Evolutionary conservation across 2,888 invertebrate genomes (phyloP), one percentile per base, ranked within the genome.

Genomic region (Tetrapedia diversipes): DNA sequence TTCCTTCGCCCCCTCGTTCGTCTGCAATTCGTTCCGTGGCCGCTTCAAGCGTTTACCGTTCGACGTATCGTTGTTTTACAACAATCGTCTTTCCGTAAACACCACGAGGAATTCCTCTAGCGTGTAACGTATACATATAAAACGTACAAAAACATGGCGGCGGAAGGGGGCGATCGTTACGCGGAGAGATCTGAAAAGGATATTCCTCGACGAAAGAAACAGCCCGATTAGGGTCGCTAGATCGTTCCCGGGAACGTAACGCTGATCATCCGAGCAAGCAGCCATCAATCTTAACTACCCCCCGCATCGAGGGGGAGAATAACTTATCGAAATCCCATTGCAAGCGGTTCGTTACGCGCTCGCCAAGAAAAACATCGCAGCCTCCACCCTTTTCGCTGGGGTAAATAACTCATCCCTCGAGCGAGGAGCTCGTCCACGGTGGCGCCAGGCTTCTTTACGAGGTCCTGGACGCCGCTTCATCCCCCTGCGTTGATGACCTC

Each of bases 361-460:
- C 54, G 53, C 53, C 53, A 66, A 74, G 75, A 66, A 75, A 75
- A 75, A 75, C 54, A 75, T 8, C 59, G 65, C 76, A 73, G 79
- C n/a, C n/a, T 75, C 70, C 70, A 77, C 79, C 81, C 76, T 77
- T 82, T 74, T 72, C 70, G 85, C 69, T 77, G 39, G 84, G 84
- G 85, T 87, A 87, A 89, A 89, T 87, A 89, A 87, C 86, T 88
- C 86, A 87, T 85, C 83, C 84, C 81, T 78, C 83, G n/a, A n/a
- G 82, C 81, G 84, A 83, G 83, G 82, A 86, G 85, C 86, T 87
- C 88, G 88, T 88, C 85, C 84, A 51, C 77, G 81, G 61, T 67
- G 90, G 90, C 90, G 90, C 90, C 89, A 87, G 87, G 79, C 82
- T 88, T 88, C 87, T 90, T 91, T 90, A 90, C 88, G 90, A 89